These are phyloP conservation scores for Trypoxylon attenuatum DNA, from an alignment of 2,888 invertebrate genomes.

Conservation along the genomic window DNA sequence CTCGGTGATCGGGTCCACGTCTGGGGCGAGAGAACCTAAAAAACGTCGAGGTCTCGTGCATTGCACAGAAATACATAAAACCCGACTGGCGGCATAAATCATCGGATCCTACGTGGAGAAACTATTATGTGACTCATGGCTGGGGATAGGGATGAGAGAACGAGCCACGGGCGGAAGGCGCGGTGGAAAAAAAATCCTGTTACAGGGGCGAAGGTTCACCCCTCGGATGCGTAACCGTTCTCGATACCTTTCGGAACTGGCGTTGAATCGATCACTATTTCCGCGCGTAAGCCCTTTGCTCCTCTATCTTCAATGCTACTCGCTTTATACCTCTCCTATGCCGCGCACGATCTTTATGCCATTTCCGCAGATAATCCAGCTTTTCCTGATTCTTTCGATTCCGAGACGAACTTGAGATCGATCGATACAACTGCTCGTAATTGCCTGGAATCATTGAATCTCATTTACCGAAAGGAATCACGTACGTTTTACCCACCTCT, in stretches of 20 bases:
- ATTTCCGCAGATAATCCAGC: too few species aligned
- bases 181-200: constrained; percentile 40
- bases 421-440: too few species aligned
- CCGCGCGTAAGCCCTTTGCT: not conserved
- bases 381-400: too few species aligned
- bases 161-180: constrained; percentile 19
- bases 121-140: constrained; percentile 71
- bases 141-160: constrained; percentile 51
- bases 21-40: constrained; percentile 66
- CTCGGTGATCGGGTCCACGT: not conserved
- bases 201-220: constrained; percentile 36
- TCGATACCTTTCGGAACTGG: constrained; percentile 1
- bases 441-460: too few species aligned
- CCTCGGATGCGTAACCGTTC: constrained; percentile 24
- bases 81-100: constrained; percentile 67
- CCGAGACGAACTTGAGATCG: too few species aligned
- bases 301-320: too few species aligned
- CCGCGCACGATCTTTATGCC: too few species aligned
- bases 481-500: too few species aligned
- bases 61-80: constrained; percentile 70
- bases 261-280: not conserved
- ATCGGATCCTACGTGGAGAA: constrained; percentile 66
- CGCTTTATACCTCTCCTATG: too few species aligned
- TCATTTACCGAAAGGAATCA: too few species aligned
- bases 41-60: constrained; percentile 50